phyloP scores from a whole-genome alignment of 1,140 invertebrate genomes.

The Cydia fagiglandana region DNA sequence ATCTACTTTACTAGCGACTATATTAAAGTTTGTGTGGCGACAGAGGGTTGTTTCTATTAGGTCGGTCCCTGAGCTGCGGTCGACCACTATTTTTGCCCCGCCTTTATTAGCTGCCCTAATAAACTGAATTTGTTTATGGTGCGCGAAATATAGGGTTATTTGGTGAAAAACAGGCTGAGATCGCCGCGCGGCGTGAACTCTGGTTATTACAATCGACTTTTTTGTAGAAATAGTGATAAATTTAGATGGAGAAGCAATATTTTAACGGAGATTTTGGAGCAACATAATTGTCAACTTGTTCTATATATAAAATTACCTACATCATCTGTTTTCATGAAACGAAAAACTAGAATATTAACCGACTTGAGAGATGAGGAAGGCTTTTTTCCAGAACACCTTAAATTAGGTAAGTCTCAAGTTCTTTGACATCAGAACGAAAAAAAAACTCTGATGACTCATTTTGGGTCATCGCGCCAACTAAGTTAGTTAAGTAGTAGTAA shows the following conservation, averaged over 20 bases:
- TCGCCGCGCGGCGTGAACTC: background rate
- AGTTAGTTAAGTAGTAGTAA: no score
- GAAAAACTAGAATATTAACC: no score
- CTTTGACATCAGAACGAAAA: no score
- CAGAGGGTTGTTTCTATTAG: constrained; percentile 25
- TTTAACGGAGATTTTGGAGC: background rate
- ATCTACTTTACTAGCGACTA: background rate
- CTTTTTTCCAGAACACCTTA: no score
- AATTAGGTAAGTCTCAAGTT: no score
- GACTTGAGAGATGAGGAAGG: no score
- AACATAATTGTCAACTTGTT: no score
- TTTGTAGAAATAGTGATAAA: background rate
- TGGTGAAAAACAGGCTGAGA: background rate
- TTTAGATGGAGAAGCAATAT: background rate
- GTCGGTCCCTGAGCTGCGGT: constrained; percentile 5
- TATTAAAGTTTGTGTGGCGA: background rate
- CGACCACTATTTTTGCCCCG: constrained; percentile 23
- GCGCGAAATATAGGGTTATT: constrained; percentile 30
- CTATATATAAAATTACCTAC: no score
- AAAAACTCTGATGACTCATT: no score
- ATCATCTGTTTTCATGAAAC: no score
- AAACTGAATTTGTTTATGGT: constrained; percentile 31
- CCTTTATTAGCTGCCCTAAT: constrained; percentile 26
- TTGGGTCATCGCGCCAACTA: no score
- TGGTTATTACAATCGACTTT: background rate